phyloP scores from a whole-genome alignment of 2,797 vertebrate genomes.

The Erpetoichthys calabaricus region DNA sequence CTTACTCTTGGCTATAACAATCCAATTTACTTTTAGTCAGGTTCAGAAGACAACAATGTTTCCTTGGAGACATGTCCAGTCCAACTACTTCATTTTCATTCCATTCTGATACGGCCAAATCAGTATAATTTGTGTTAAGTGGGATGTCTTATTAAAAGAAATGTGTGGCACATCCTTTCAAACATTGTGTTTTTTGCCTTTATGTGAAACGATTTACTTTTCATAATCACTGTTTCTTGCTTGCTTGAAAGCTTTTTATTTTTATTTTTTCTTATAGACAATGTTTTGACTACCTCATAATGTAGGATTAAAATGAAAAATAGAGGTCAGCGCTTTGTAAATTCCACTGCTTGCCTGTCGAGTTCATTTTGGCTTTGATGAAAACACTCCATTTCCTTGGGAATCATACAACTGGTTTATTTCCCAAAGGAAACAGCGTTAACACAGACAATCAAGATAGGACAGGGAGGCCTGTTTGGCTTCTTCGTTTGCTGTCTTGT shows the following conservation, averaged over 20 bases:
- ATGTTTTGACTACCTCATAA: conserved; percentile 5
- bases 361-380: not conserved
- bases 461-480: not conserved
- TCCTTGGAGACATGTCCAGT: not conserved
- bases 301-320: no score
- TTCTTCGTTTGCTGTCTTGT: conserved; percentile 31
- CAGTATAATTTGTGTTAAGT: not conserved
- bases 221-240: no score
- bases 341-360: conserved; percentile 3
- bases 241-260: not conserved
- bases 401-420: conserved; percentile 16
- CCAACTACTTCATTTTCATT: not conserved
- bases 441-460: conserved; percentile 11
- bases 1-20: not conserved
- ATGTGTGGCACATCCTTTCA: no score
- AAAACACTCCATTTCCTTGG: conserved; percentile 17
- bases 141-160: not conserved
- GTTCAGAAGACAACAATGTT: not conserved
- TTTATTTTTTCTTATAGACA: not conserved
- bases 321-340: conserved; percentile 1
- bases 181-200: no score
- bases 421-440: conserved; percentile 11
- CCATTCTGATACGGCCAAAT: not conserved
- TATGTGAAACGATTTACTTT: no score
- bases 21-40: not conserved